phyloP scores from a whole-genome alignment of 30 jellyfish, hydroid and myxozoan genomes.

The Cassiopea andromeda region DNA sequence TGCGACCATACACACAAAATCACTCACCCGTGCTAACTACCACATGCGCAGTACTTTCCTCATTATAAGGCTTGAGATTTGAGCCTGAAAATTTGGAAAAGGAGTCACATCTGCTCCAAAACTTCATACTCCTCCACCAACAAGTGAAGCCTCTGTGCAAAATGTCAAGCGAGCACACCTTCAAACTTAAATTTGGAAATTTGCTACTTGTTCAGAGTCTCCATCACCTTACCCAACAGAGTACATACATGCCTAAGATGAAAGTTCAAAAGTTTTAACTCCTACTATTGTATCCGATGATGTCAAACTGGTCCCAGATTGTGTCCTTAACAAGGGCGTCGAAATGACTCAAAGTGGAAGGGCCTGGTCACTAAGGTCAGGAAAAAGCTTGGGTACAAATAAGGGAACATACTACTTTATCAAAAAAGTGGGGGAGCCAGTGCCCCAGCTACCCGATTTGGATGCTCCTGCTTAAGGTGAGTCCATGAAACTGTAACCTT shows the following conservation, averaged over 20 bases:
- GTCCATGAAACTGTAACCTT: neutral
- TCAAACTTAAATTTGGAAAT: slow-evolving; percentile 26
- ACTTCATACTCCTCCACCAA: neutral
- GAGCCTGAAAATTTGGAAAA: neutral
- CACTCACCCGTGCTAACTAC: too few relatives aligned
- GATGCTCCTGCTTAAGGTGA: neutral
- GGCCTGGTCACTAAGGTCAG: too few relatives aligned
- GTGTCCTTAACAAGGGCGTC: neutral
- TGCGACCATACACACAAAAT: too few relatives aligned
- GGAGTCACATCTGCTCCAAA: neutral
- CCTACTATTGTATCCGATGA: slow-evolving; percentile 38
- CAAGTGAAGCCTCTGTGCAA: slow-evolving; percentile 22
- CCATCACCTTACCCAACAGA: slow-evolving; percentile 29
- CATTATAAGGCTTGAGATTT: too few relatives aligned
- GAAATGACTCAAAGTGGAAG: too few relatives aligned
- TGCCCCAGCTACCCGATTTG: too few relatives aligned
- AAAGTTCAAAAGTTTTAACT: neutral
- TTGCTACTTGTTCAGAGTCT: slow-evolving; percentile 22
- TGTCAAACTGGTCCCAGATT: slow-evolving; percentile 18
- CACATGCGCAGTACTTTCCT: too few relatives aligned
- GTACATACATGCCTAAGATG: slow-evolving; percentile 11
- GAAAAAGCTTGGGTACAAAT: too few relatives aligned
- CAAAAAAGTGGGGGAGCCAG: too few relatives aligned
- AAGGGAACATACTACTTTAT: too few relatives aligned
- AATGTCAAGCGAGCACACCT: slow-evolving; percentile 20